Evolutionary conservation across 2,888 invertebrate genomes (phyloP).

Genomic region (Ophion costatus): DNA sequence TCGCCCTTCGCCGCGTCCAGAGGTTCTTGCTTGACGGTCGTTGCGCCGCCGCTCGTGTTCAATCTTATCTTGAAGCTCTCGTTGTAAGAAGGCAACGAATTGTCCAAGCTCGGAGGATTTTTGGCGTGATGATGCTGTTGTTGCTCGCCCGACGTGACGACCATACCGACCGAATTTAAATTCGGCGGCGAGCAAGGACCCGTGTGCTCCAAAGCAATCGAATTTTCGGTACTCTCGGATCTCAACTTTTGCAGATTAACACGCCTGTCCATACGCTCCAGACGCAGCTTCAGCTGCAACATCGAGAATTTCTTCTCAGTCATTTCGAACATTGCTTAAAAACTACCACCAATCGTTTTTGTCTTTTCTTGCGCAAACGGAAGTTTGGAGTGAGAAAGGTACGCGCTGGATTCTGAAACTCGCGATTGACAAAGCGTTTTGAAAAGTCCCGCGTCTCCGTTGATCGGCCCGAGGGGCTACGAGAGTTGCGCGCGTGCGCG

Average conservation of each 20-base stretch:
- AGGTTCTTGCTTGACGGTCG: slow-evolving; percentile 81
- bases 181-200: slow-evolving; percentile 79
- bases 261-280: slow-evolving; percentile 89
- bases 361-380: too few species aligned
- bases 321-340: not conserved
- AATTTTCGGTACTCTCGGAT: slow-evolving; percentile 79
- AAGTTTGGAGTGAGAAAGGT: not conserved
- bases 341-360: not conserved
- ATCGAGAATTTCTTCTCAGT: slow-evolving; percentile 42
- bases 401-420: not conserved
- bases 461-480: not conserved
- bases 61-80: slow-evolving; percentile 82
- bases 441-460: slow-evolving; percentile 27
- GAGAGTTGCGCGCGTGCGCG: not conserved
- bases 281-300: slow-evolving; percentile 87
- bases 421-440: not conserved
- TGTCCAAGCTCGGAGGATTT: slow-evolving; percentile 72
- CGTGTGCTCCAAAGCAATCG: slow-evolving; percentile 75
- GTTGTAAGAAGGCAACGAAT: slow-evolving; percentile 76
- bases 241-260: slow-evolving; percentile 83
- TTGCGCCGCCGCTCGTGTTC: slow-evolving; percentile 81
- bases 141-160: slow-evolving; percentile 50
- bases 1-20: slow-evolving; percentile 76
- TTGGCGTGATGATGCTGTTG: slow-evolving; percentile 56
- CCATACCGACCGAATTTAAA: slow-evolving; percentile 73